Conservation (phyloP, 1,140 invertebrate species). For the Patella vulgata region DNA sequence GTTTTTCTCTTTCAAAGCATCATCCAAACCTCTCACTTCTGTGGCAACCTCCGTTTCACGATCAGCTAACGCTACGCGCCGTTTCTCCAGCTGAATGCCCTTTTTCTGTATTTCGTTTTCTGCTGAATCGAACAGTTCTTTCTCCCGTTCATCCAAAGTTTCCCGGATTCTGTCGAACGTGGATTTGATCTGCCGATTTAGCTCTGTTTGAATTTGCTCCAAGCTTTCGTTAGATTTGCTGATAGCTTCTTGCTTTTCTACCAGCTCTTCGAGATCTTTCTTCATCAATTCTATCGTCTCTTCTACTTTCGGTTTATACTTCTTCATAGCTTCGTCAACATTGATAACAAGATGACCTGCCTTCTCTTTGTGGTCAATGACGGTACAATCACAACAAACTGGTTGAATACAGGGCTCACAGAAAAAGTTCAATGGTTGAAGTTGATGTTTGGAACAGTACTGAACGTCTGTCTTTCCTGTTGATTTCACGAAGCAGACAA, state of each 20-base stretch:
- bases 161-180: constrained; percentile 56
- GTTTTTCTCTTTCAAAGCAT: constrained; percentile 50
- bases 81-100: constrained; percentile 43
- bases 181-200: constrained; percentile 47
- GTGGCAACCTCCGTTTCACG: constrained; percentile 43
- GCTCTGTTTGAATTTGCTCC: constrained; percentile 49
- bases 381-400: constrained; percentile 62
- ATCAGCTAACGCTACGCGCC: constrained; percentile 38
- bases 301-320: constrained; percentile 58
- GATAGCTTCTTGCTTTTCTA: constrained; percentile 44
- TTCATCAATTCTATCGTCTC: constrained; percentile 49
- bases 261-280: constrained; percentile 33
- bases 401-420: constrained; percentile 60
- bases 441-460: constrained; percentile 57
- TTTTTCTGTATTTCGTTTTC: constrained; percentile 55
- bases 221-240: constrained; percentile 51
- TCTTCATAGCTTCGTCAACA: constrained; percentile 56
- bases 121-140: constrained; percentile 50
- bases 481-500: constrained; percentile 49
- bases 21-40: constrained; percentile 42
- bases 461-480: constrained; percentile 51
- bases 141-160: constrained; percentile 51
- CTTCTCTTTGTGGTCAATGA: constrained; percentile 58
- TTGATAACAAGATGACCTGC: constrained; percentile 59
- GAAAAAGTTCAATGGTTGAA: constrained; percentile 63